Evolutionary conservation across 2,888 invertebrate species (phyloP).

Genomic region (Norana najaformis): DNA sequence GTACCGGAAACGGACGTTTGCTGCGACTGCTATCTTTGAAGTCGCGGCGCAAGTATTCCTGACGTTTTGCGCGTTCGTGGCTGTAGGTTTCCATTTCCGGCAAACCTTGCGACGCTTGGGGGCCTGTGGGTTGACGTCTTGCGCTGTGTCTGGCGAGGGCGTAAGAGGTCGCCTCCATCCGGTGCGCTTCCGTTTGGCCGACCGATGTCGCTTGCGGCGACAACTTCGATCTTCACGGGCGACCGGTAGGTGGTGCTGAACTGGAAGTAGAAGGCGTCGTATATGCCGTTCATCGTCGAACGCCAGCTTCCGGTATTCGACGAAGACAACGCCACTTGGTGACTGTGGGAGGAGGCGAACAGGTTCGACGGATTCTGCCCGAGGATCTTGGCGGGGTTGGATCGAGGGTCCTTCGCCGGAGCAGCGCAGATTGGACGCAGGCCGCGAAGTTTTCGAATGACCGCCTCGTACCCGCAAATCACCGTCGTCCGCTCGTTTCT

Average conservation of each 20-base stretch:
- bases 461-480: neutral
- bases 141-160: neutral
- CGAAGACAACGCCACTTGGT: neutral
- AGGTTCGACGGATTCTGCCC: neutral
- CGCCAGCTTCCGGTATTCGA: slow-evolving; percentile 43
- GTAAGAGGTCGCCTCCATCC: neutral
- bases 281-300: slow-evolving; percentile 49
- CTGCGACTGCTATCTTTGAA: neutral
- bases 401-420: neutral
- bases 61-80: neutral
- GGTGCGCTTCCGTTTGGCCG: neutral
- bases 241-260: slow-evolving; percentile 52
- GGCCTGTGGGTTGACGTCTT: neutral
- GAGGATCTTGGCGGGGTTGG: neutral
- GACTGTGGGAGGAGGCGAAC: neutral
- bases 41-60: neutral
- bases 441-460: slow-evolving; percentile 22
- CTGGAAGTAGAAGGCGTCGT: slow-evolving; percentile 51
- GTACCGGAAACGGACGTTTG: neutral
- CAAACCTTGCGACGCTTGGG: neutral
- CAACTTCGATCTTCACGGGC: slow-evolving; percentile 26
- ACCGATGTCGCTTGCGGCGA: neutral
- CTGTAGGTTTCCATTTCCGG: neutral
- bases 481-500: neutral
- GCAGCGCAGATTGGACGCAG: neutral